These are phyloP conservation scores for Ophion costatus DNA, from an alignment of 2,888 invertebrate species.

Conservation along the genomic window DNA sequence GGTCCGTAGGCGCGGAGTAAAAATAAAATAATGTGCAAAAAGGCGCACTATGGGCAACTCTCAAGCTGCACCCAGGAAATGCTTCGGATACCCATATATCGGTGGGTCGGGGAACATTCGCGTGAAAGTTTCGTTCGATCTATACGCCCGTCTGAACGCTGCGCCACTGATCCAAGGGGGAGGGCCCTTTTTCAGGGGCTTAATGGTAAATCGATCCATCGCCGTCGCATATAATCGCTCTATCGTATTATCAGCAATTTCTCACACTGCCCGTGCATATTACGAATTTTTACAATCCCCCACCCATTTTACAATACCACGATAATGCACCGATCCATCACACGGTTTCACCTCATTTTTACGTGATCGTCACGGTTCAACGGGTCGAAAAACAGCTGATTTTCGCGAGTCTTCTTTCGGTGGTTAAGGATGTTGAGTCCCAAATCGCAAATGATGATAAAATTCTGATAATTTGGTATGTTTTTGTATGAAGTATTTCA, in stretches of 20 bases:
- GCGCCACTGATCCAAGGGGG: neutral
- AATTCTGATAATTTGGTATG: no score
- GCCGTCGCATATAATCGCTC: neutral
- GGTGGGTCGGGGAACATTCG: constrained; percentile 47
- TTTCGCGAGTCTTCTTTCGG: no score
- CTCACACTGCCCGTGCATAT: neutral
- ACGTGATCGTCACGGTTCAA: no score
- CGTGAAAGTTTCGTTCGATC: constrained; percentile 48
- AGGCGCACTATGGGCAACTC: constrained; percentile 18
- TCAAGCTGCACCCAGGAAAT: constrained; percentile 65
- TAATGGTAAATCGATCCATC: constrained; percentile 49
- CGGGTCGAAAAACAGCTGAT: no score
- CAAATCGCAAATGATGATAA: no score
- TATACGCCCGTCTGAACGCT: neutral
- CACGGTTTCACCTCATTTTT: neutral
- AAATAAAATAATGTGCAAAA: constrained; percentile 26
- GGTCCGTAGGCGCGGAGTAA: constrained; percentile 36
- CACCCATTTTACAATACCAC: no score
- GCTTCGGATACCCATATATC: constrained; percentile 61
- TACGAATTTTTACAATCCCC: constrained; percentile 1
- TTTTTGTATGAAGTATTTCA: no score
- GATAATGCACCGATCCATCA: neutral
- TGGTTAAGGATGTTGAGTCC: no score
- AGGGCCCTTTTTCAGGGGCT: constrained; percentile 38
- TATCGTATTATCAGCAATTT: constrained; percentile 1